Conservation (phyloP, 2,888 invertebrate genomes). For the Mechanitis messenoides region DNA sequence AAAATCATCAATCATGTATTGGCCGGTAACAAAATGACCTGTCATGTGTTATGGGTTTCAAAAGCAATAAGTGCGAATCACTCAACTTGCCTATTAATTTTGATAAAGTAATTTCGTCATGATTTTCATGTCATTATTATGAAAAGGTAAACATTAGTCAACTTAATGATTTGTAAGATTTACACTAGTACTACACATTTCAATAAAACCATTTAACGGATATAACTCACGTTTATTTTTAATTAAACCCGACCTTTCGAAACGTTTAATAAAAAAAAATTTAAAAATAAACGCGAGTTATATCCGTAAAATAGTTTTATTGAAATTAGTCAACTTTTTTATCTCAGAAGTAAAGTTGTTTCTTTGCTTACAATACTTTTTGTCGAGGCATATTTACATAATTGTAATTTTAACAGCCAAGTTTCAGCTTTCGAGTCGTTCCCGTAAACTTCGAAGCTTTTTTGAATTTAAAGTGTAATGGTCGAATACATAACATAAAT, state of each 20-base stretch:
- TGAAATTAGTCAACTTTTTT: too few species aligned
- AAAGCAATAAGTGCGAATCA: not conserved
- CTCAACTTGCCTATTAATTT: not conserved
- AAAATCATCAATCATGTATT: slow-evolving; percentile 3
- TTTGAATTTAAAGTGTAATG: slow-evolving; percentile 23
- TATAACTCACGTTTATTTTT: too few species aligned
- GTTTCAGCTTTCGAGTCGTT: slow-evolving; percentile 16
- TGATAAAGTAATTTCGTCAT: not conserved
- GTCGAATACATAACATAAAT: slow-evolving; percentile 21
- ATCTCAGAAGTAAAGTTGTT: not conserved
- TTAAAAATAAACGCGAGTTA: too few species aligned
- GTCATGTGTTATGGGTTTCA: not conserved
- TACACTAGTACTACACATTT: too few species aligned
- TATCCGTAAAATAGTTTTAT: too few species aligned
- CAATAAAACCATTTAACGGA: too few species aligned
- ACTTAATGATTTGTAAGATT: too few species aligned
- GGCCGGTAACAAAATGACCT: not conserved
- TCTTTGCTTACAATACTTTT: not conserved
- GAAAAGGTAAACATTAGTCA: too few species aligned
- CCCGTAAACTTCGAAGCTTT: slow-evolving; percentile 14
- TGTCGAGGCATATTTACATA: slow-evolving; percentile 9
- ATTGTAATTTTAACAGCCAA: slow-evolving; percentile 13
- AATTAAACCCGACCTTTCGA: too few species aligned
- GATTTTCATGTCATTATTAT: too few species aligned
- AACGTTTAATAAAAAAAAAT: too few species aligned